phyloP scores from a whole-genome alignment of 2,888 invertebrate genomes.

The Napeogenes sylphis region DNA sequence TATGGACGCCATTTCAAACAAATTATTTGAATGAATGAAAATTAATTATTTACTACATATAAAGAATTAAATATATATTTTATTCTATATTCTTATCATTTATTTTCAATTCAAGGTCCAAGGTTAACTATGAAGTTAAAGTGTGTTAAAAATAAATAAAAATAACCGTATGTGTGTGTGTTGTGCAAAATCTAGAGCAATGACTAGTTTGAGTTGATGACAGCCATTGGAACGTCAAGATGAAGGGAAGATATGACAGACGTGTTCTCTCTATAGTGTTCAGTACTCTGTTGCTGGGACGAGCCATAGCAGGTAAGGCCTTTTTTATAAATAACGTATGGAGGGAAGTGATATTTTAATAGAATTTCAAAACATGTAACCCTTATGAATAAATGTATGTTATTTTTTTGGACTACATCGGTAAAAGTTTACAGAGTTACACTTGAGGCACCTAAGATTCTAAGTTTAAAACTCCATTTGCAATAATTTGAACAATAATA shows the following conservation, averaged over 20 bases:
- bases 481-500: no score
- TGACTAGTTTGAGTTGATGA: conserved; percentile 31
- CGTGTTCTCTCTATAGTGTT: conserved; percentile 67
- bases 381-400: no score
- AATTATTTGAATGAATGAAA: conserved; percentile 3
- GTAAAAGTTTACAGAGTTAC: no score
- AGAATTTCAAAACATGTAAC: no score
- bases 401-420: no score
- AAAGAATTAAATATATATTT: no score
- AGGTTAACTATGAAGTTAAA: background rate
- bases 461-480: no score
- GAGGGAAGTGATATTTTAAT: no score
- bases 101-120: background rate
- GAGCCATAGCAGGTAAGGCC: conserved; percentile 68
- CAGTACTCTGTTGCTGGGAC: conserved; percentile 67
- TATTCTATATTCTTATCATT: no score
- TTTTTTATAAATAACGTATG: background rate
- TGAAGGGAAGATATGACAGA: conserved; percentile 56
- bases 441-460: no score
- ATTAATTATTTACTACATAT: no score
- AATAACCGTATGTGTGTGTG: conserved; percentile 11
- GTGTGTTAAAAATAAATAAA: background rate
- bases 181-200: conserved; percentile 23
- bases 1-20: conserved; percentile 8
- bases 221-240: conserved; percentile 40